A percentile compares a stretch with the other conserved stretches of the same genome.
Conservation (phyloP, 1,140 invertebrate genomes). For the Euschistus heros region DNA sequence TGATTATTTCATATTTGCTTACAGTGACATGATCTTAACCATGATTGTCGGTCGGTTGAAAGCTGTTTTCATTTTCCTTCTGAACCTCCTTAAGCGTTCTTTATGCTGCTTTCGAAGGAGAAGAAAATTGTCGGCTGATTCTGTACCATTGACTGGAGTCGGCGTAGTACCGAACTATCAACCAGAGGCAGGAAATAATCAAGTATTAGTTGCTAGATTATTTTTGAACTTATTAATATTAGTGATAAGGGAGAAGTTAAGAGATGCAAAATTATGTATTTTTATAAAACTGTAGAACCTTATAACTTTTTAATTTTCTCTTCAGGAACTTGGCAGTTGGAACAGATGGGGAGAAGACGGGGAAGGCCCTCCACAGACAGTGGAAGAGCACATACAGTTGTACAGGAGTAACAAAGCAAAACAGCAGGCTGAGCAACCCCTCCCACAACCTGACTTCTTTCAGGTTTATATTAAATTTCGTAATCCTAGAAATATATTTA, state of each 20-base stretch:
- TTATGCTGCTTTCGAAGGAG: constrained; percentile 44
- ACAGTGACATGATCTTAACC: neutral
- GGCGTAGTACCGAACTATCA: constrained; percentile 38
- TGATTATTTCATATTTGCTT: too few relatives aligned
- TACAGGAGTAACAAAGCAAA: constrained; percentile 33
- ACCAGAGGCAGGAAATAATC: constrained; percentile 3
- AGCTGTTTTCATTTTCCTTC: constrained; percentile 38
- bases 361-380: constrained; percentile 34
- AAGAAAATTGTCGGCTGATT: constrained; percentile 40
- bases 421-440: constrained; percentile 36
- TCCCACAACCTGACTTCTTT: constrained; percentile 39
- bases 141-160: constrained; percentile 41
- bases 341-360: constrained; percentile 39
- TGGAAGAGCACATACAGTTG: constrained; percentile 44
- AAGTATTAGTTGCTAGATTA: too few relatives aligned
- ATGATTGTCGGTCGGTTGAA: constrained; percentile 38
- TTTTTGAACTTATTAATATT: too few relatives aligned
- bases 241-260: too few relatives aligned
- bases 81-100: constrained; percentile 40
- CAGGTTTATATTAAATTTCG: constrained; percentile 32
- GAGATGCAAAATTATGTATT: neutral
- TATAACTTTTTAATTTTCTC: neutral
- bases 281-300: neutral
- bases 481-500: neutral
- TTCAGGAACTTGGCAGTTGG: constrained; percentile 35